Base-by-base conservation (phyloP, 2,113 vertebrate genomes). In the Rhinogobius similis region DNA sequence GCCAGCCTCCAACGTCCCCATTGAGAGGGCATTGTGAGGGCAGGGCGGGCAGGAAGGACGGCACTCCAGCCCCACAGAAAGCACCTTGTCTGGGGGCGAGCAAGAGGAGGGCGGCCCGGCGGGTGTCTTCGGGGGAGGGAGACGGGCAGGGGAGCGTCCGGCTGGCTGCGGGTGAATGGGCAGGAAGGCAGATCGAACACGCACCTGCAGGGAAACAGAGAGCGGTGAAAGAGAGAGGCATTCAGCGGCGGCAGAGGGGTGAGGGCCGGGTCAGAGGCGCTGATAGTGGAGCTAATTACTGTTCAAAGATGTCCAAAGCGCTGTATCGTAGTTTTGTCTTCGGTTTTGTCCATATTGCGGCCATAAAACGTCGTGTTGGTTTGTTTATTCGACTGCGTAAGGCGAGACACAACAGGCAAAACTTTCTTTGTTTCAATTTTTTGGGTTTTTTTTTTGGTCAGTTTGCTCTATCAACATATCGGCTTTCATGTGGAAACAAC, bases 131-230 rank as follows among this genome's bases (percentile, higher is more conserved):
- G 84, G 91, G 93, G 92, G 32, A 36, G 32, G 32, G 32, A 93
- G 88, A 91, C 32, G 32, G 32, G 32, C 32, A 7, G 95, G 94
- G 93, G 93, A 92, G 94, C 88, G 94, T 95, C 93, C 94, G 94
- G 94, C 94, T 93, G 91, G 56, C 89, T 83, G 91, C 91, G 91
- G 93, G 93, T 97, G 95, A 98, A 94, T 91, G 80, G 92, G 94
- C 93, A 95, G 96, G 96, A 96, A 94, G 91, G 92, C 91, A 91
- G 92, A 94, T 93, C 94, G 92, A 65, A 89, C 93, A 87, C 81
- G 32, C 86, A 93, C 93, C 93, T 94, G 93, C 93, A 89, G 88
- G 10, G 48, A 52, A 82, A 66, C 81, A 88, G 89, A 90, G 91
- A 88, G 90, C 85, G 83, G 86, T 88, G 88, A 82, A 91, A 68